Evolutionary conservation across 1,140 invertebrate genomes (phyloP).

Genomic region (Andricus grossulariae): DNA sequence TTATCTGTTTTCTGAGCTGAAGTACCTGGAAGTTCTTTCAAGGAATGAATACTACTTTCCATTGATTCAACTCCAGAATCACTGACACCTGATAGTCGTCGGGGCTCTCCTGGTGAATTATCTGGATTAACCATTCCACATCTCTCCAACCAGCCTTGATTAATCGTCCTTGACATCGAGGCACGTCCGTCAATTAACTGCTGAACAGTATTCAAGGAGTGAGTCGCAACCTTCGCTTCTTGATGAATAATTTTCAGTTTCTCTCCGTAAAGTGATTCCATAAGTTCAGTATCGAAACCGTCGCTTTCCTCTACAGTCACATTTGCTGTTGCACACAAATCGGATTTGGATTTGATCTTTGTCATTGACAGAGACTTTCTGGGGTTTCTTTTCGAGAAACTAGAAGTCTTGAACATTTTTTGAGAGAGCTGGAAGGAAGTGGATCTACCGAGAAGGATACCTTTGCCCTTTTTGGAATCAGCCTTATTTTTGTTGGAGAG

Average conservation of each 20-base stretch:
- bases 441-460: constrained; percentile 65
- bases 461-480: constrained; percentile 55
- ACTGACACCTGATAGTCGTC: constrained; percentile 44
- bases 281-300: constrained; percentile 8
- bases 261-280: neutral
- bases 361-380: constrained; percentile 80
- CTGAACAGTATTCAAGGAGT: constrained; percentile 71
- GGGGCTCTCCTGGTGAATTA: neutral
- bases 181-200: constrained; percentile 55
- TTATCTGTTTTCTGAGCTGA: neutral
- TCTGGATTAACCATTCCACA: constrained; percentile 57
- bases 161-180: constrained; percentile 41
- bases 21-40: constrained; percentile 39
- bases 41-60: constrained; percentile 50
- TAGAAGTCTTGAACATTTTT: constrained; percentile 83
- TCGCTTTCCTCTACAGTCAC: constrained; percentile 27
- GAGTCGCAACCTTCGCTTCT: constrained; percentile 40
- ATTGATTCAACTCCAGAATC: constrained; percentile 65
- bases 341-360: constrained; percentile 54
- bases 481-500: constrained; percentile 71
- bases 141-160: constrained; percentile 78
- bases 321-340: constrained; percentile 38
- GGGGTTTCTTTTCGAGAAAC: constrained; percentile 84
- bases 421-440: constrained; percentile 78
- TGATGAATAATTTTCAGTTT: constrained; percentile 58